Evolutionary conservation across 2,113 vertebrate genomes (phyloP).

Genomic region (Tichodroma muraria): DNA sequence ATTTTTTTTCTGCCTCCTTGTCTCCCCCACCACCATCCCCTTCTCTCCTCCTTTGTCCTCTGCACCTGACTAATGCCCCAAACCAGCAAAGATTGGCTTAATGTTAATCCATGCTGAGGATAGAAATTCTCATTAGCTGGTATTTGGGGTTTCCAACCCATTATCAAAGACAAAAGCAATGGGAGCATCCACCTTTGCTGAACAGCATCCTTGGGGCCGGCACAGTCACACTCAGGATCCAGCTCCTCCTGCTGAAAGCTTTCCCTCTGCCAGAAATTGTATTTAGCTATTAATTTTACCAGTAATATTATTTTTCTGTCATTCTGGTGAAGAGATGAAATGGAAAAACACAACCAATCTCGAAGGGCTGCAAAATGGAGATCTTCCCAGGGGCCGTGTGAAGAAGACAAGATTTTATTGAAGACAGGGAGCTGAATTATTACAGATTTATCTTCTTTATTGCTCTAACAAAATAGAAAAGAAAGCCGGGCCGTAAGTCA

Average conservation of each 20-base stretch:
- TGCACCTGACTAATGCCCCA: not conserved
- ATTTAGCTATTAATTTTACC: conserved; percentile 37
- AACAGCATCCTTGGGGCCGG: not conserved
- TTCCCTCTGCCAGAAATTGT: not conserved
- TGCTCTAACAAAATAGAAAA: conserved; percentile 48
- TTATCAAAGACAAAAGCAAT: not conserved
- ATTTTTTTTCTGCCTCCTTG: not conserved
- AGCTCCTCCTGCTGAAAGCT: not conserved
- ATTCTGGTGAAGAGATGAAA: conserved; percentile 6
- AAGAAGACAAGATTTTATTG: conserved; percentile 64
- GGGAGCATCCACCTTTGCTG: not conserved
- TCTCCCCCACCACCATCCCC: not conserved
- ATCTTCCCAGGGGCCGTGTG: conserved; percentile 42
- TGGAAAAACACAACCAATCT: conserved; percentile 44
- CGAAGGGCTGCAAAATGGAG: not conserved
- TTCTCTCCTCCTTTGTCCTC: not conserved
- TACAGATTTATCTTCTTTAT: conserved; percentile 69
- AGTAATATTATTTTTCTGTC: not conserved
- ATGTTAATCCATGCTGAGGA: accelerated
- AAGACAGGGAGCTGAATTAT: conserved; percentile 63
- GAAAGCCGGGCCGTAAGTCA: conserved; percentile 40
- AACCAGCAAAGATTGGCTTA: not conserved
- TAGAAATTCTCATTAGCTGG: not conserved
- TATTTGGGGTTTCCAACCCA: not conserved
- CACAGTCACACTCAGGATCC: not conserved